These are phyloP conservation scores for Epinotia ramella DNA, from an alignment of 2,888 invertebrate species.

Conservation along the genomic window DNA sequence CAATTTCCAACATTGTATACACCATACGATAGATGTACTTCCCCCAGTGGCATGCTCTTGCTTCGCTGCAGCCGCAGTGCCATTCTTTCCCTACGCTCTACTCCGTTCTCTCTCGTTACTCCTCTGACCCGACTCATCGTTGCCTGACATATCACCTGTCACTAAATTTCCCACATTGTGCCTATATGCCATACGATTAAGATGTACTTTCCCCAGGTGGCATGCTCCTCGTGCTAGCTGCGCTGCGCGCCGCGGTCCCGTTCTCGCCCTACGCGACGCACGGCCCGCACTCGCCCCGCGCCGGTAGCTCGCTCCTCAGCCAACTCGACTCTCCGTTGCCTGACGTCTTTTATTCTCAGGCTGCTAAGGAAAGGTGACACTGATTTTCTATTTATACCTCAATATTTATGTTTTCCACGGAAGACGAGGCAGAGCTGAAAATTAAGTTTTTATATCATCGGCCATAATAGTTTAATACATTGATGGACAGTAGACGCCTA, in stretches of 20 bases:
- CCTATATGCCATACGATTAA: too few relatives aligned
- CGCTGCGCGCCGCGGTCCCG: constrained; percentile 76
- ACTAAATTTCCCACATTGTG: too few relatives aligned
- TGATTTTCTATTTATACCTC: not conserved
- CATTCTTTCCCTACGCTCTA: too few relatives aligned
- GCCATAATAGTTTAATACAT: not conserved
- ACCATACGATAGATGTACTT: too few relatives aligned
- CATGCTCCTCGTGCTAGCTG: constrained; percentile 73
- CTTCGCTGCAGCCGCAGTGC: too few relatives aligned
- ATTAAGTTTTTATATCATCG: too few relatives aligned
- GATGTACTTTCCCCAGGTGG: constrained; percentile 63
- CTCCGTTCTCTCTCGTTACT: too few relatives aligned
- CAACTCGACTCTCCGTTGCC: constrained; percentile 79
- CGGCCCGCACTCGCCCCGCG: constrained; percentile 77
- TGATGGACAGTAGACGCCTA: too few relatives aligned
- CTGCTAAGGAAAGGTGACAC: constrained; percentile 69
- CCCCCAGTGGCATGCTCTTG: too few relatives aligned
- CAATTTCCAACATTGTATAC: too few relatives aligned
- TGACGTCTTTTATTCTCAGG: constrained; percentile 74
- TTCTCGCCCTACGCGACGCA: constrained; percentile 80
- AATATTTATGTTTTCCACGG: not conserved
- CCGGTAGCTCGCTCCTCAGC: constrained; percentile 78
- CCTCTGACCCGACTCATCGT: not conserved
- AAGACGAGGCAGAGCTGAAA: not conserved
- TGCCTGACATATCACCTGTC: not conserved